These are phyloP conservation scores for Heliconius ethilla DNA, from an alignment of 2,888 invertebrate species.

Conservation along the genomic window DNA sequence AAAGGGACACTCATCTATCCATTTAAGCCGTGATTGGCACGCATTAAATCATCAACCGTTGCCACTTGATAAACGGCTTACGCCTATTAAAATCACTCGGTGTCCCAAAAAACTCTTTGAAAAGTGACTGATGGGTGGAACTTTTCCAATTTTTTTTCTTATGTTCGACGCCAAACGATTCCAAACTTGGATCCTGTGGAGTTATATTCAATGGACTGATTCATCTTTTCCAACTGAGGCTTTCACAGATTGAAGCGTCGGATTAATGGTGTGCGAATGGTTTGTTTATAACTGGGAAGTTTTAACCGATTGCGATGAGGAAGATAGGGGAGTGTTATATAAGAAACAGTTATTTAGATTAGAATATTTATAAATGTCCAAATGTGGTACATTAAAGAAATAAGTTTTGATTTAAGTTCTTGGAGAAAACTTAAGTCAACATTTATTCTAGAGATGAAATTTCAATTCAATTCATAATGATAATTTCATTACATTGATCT, in stretches of 20 bases:
- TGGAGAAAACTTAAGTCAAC: too few species aligned
- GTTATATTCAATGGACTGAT: conserved; percentile 45
- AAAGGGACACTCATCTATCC: conserved; percentile 40
- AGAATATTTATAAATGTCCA: not conserved
- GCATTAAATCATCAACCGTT: conserved; percentile 45
- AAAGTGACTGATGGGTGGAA: conserved; percentile 51
- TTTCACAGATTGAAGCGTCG: conserved; percentile 28
- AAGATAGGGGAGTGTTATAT: not conserved
- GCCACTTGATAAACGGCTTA: conserved; percentile 44
- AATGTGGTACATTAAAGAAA: not conserved
- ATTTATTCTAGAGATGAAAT: too few species aligned
- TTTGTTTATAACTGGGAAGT: conserved; percentile 31
- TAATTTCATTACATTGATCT: too few species aligned
- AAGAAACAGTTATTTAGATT: not conserved
- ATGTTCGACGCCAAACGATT: conserved; percentile 38
- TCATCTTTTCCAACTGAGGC: conserved; percentile 40
- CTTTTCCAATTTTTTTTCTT: conserved; percentile 49
- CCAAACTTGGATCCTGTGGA: conserved; percentile 45
- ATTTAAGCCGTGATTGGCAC: conserved; percentile 44
- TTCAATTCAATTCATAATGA: too few species aligned
- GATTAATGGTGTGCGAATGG: conserved; percentile 38
- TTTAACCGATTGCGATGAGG: not conserved
- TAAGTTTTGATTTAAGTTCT: not conserved
- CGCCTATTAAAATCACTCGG: conserved; percentile 50
- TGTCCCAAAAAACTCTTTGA: conserved; percentile 48